Percentiles rank a stretch among this genome's conserved stretches.
These are phyloP conservation scores for Eilema sororculum DNA, from an alignment of 2,888 invertebrate genomes.

Conservation along the genomic window DNA sequence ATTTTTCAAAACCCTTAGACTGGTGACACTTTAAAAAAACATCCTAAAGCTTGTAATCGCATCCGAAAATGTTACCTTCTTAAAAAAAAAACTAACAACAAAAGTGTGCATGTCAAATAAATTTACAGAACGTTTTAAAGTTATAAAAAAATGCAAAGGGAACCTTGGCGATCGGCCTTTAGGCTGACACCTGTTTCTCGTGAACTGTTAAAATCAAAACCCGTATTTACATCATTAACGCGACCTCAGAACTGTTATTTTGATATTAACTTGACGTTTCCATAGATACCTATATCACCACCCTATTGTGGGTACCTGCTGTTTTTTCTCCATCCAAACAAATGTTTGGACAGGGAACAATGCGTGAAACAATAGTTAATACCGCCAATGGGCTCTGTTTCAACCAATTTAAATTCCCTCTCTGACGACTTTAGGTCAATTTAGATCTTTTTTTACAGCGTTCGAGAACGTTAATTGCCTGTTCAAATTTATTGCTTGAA, in stretches of 20 bases:
- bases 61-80: neutral
- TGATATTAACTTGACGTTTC: constrained; percentile 48
- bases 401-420: constrained; percentile 78
- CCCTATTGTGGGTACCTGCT: constrained; percentile 71
- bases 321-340: constrained; percentile 77
- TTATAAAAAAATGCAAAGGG: constrained; percentile 7
- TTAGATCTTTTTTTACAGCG: constrained; percentile 58
- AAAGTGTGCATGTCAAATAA: constrained; percentile 7
- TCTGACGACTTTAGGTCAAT: constrained; percentile 64
- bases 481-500: constrained; percentile 72
- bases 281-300: constrained; percentile 48
- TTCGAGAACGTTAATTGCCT: constrained; percentile 63
- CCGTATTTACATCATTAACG: constrained; percentile 46
- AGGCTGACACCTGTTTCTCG: constrained; percentile 39
- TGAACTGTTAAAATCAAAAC: constrained; percentile 25
- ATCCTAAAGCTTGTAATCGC: neutral
- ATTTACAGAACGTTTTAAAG: neutral
- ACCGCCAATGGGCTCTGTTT: constrained; percentile 64
- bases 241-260: constrained; percentile 44
- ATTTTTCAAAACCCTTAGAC: neutral
- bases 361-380: constrained; percentile 82
- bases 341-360: constrained; percentile 79
- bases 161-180: constrained; percentile 16
- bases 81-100: neutral
- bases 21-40: neutral